A percentile compares a stretch with the other conserved stretches of the same genome.
These are phyloP conservation scores for Lymantria dispar DNA, from an alignment of 2,888 invertebrate genomes.

Conservation along the genomic window DNA sequence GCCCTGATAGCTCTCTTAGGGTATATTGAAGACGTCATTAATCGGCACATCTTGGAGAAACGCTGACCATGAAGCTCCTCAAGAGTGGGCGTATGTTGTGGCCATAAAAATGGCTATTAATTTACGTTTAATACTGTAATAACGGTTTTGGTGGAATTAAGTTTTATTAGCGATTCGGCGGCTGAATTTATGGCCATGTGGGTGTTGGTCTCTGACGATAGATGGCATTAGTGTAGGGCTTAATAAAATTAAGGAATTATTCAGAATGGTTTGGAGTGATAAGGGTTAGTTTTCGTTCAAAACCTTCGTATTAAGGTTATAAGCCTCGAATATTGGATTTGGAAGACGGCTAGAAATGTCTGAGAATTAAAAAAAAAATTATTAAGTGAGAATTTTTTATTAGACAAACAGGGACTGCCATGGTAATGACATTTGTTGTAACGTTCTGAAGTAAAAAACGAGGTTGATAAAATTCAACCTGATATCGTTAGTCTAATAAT, in stretches of 20 bases:
- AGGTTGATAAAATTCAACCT: too few species aligned
- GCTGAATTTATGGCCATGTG: conserved; percentile 16
- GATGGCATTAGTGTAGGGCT: conserved; percentile 1
- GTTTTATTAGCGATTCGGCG: conserved; percentile 29
- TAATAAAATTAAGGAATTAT: conserved; percentile 1
- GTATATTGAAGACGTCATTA: conserved; percentile 68
- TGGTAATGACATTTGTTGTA: too few species aligned
- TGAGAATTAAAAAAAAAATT: not conserved
- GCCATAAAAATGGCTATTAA: conserved; percentile 49
- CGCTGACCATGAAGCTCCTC: conserved; percentile 58
- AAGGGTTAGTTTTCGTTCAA: not conserved
- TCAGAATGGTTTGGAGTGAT: not conserved
- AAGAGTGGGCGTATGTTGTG: conserved; percentile 41
- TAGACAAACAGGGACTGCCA: too few species aligned
- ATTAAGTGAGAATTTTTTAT: too few species aligned
- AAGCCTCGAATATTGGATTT: not conserved
- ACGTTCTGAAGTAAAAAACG: too few species aligned
- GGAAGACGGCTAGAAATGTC: not conserved
- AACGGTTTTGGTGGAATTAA: conserved; percentile 27
- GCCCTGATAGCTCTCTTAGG: conserved; percentile 50
- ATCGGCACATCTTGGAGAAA: conserved; percentile 62
- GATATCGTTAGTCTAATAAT: too few species aligned
- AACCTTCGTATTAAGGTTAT: not conserved
- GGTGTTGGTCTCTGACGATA: conserved; percentile 15
- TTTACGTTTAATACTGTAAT: conserved; percentile 37